Evolutionary conservation across 2,113 vertebrate species (phyloP).

Genomic region (Pantherophis guttatus): DNA sequence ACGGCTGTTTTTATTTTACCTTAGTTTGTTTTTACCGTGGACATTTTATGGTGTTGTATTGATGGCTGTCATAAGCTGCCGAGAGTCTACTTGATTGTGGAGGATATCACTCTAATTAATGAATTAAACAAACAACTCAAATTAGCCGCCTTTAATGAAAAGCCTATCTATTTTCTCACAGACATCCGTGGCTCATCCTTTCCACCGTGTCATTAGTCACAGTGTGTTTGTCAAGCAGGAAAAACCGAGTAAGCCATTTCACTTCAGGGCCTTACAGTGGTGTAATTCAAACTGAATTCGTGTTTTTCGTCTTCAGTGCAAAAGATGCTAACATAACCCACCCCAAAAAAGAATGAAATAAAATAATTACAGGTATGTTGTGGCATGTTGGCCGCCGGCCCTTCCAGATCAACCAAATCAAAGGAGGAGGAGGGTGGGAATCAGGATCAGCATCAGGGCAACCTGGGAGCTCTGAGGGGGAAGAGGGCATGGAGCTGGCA

Average conservation of each 20-base stretch:
- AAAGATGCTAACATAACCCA: neutral
- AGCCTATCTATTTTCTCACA: neutral
- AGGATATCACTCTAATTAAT: neutral
- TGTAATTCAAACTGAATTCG: constrained; percentile 32
- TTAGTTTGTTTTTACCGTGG: neutral
- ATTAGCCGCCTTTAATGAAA: constrained; percentile 1
- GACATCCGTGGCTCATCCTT: neutral
- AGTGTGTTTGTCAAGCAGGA: constrained; percentile 19
- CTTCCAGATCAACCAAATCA: no score
- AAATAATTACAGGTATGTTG: neutral
- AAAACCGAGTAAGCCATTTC: constrained; percentile 20
- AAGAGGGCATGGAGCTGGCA: no score
- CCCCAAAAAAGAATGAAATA: constrained; percentile 14
- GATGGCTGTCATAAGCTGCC: neutral
- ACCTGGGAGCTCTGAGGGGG: no score
- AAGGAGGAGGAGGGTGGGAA: no score
- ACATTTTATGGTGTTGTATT: neutral
- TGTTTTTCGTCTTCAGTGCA: constrained; percentile 38
- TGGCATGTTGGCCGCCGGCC: no score
- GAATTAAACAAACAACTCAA: neutral
- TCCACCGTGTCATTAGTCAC: neutral
- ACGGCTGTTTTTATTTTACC: neutral
- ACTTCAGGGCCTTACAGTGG: constrained; percentile 32
- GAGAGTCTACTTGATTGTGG: neutral
- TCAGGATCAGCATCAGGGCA: no score